Base-by-base conservation (phyloP, 2,113 vertebrate genomes). In the Grammomys dolichurus region DNA sequence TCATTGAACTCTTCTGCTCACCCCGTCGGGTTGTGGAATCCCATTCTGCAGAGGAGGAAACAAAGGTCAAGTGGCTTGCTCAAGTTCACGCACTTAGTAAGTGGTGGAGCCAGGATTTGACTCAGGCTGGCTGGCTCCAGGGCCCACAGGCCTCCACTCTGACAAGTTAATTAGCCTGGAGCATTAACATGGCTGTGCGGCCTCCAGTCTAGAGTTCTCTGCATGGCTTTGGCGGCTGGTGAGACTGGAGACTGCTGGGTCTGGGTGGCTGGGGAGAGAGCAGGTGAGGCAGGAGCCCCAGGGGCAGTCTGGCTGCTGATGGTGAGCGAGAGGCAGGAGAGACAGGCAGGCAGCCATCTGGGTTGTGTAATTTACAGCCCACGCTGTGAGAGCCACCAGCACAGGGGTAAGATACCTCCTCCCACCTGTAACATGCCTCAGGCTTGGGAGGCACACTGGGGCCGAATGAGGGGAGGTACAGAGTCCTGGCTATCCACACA, bases 111-210 rank as follows among this genome's bases (percentile, higher is more conserved):
- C 54, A 19, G 90, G 28, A 20, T 48, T 48, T 92, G 96, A 95
- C 85, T 95, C 94, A 81, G 95, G 86, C 54, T 13, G 48, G 40
- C 95, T 40, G 95, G 93, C 94, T 94, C 76, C 85, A 7, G 67
- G 40, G 60, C 89, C 87, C 36, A 24, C 0, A 0, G 92, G 67
- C 78, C 89, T 87, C 82, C 13, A 4, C 81, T 40, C 46, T 2
- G 51, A 85, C 78, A n/a, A 77, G 73, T 81, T 93, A 54, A 77
- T 92, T 72, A 85, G 90, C 86, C 48, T 0, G 19, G 36, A 40
- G n/a, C 65, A 63, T 92, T 5, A 20, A 82, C 43, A 84, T 78
- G 56, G 5, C 36, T 5, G 7, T 11, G 63, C 1, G 56, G 76
- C 56, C 77, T 96, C 31, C 36, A 7, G 63, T 3, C 54, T 63